phyloP scores from a whole-genome alignment of 2,797 vertebrate genomes.

The Microcaecilia unicolor region DNA sequence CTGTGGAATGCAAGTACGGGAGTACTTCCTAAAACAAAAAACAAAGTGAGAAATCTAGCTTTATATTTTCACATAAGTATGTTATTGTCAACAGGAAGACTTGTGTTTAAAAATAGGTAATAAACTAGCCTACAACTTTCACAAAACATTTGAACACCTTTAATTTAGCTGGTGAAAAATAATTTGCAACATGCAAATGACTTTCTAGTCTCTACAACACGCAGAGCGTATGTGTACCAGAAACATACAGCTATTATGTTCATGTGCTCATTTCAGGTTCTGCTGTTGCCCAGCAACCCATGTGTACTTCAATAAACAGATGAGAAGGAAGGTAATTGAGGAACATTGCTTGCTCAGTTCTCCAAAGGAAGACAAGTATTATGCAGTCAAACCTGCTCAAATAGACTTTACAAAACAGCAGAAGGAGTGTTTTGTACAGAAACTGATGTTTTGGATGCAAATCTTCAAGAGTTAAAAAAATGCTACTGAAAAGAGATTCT shows the following conservation, averaged over 20 bases:
- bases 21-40: no score
- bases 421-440: neutral
- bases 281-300: slow-evolving; percentile 2
- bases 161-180: neutral
- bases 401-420: slow-evolving; percentile 8
- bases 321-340: neutral
- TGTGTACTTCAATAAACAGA: slow-evolving; percentile 17
- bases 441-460: neutral
- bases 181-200: neutral
- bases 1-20: no score
- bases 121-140: no score
- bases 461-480: no score
- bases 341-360: neutral
- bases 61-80: no score
- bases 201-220: neutral
- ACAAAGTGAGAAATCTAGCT: no score
- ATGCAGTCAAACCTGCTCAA: slow-evolving; percentile 16
- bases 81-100: no score
- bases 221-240: slow-evolving; percentile 1
- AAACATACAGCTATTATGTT: no score
- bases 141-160: neutral
- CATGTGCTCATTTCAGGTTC: slow-evolving; percentile 8
- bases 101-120: no score
- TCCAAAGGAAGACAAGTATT: slow-evolving; percentile 10
- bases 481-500: no score